phyloP scores from a whole-genome alignment of 2,888 invertebrate species.

The Notocelia uddmanniana region DNA sequence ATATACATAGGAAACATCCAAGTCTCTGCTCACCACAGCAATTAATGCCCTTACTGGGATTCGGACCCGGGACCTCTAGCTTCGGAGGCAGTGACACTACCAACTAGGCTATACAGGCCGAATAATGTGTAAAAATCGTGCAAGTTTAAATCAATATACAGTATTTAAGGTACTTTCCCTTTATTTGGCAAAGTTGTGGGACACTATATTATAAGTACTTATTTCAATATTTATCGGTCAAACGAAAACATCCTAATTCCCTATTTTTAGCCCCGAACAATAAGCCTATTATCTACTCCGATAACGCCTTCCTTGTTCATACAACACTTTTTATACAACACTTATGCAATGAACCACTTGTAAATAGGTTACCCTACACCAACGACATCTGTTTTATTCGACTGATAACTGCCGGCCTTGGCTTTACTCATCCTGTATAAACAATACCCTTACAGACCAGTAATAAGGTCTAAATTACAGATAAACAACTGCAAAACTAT shows the following conservation, averaged over 20 bases:
- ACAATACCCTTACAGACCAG: background rate
- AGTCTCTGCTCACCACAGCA: no score
- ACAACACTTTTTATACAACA: constrained; percentile 11
- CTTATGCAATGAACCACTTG: constrained; percentile 28
- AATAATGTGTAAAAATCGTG: no score
- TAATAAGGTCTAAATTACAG: constrained; percentile 12
- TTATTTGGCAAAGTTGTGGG: no score
- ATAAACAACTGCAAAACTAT: background rate
- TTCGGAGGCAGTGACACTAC: no score
- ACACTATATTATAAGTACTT: no score
- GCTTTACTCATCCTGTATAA: background rate
- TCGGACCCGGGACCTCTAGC: no score
- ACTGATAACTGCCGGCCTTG: constrained; percentile 44
- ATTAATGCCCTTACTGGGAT: no score
- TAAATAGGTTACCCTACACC: constrained; percentile 38
- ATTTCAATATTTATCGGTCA: no score
- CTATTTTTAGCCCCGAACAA: constrained; percentile 11
- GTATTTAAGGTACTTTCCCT: no score
- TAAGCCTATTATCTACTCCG: constrained; percentile 12
- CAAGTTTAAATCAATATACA: no score
- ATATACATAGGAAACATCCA: no score
- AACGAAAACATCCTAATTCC: background rate
- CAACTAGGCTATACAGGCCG: no score
- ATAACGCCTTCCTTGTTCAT: constrained; percentile 30
- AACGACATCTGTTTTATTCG: constrained; percentile 45